These are phyloP conservation scores for Pedionomus torquatus DNA, from an alignment of 2,113 vertebrate species.

Conservation along the genomic window DNA sequence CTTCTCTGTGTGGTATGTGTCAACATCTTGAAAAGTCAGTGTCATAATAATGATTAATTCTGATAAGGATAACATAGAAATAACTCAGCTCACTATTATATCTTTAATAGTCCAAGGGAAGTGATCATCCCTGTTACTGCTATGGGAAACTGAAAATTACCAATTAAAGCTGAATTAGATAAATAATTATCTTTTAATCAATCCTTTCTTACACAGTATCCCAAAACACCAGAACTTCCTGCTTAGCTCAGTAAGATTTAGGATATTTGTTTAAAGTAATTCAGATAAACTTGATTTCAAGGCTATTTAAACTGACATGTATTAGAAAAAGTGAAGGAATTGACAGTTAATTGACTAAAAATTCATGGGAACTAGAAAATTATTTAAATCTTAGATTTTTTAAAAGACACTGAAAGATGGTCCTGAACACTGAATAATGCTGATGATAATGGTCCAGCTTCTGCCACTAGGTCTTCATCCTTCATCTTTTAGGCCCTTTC, in stretches of 20 bases:
- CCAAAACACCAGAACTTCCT: not conserved
- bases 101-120: not conserved
- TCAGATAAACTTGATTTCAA: not conserved
- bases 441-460: not conserved
- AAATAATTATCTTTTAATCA: not conserved
- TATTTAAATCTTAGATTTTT: not conserved
- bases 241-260: not conserved
- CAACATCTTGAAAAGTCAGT: not conserved
- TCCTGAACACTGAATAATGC: not conserved
- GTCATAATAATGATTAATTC: not conserved
- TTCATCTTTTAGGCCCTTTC: not conserved
- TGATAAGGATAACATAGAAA: not conserved
- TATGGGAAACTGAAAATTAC: not conserved
- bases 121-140: not conserved
- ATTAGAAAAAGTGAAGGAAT: not conserved
- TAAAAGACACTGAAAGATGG: not conserved
- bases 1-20: not conserved
- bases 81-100: not conserved
- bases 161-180: not conserved
- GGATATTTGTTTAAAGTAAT: not conserved
- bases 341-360: not conserved
- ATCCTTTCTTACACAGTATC: not conserved
- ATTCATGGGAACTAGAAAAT: not conserved
- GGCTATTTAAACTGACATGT: not conserved
- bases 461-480: not conserved